Evolutionary conservation across 64 coral and sea anemone species (phyloP).

Genomic region (Porites lutea): DNA sequence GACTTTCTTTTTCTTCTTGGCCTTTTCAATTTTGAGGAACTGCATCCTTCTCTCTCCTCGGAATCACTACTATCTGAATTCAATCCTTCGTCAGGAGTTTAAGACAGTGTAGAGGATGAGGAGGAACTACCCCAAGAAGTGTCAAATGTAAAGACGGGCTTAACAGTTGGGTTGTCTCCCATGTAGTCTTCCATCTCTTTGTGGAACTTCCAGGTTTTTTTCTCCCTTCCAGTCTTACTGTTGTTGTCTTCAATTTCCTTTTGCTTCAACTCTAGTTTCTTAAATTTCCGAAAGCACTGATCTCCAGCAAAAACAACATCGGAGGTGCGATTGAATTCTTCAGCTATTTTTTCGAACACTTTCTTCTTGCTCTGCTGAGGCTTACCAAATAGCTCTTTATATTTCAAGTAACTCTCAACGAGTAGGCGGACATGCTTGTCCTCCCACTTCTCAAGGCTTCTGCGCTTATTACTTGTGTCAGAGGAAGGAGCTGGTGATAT

Average conservation of each 20-base stretch:
- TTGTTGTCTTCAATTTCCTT: slow-evolving; percentile 32
- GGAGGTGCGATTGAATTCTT: slow-evolving; percentile 9
- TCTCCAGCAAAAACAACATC: not conserved
- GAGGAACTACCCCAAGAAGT: not conserved
- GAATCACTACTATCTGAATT: not conserved
- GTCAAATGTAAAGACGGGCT: slow-evolving; percentile 4
- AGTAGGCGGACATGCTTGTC: no score
- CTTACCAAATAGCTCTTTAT: no score
- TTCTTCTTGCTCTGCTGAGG: slow-evolving; percentile 7
- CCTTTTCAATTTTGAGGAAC: not conserved
- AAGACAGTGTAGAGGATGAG: not conserved
- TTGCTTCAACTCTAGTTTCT: not conserved
- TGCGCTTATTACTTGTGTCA: no score
- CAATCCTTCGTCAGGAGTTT: not conserved
- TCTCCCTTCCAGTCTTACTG: not conserved
- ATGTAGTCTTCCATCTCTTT: slow-evolving; percentile 9
- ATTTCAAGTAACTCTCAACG: no score
- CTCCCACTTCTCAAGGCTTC: no score
- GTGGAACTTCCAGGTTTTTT: slow-evolving; percentile 24
- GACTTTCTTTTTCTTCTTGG: not conserved
- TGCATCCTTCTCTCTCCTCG: not conserved
- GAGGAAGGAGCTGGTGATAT: no score
- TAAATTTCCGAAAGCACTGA: slow-evolving; percentile 22
- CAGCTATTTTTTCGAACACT: slow-evolving; percentile 44
- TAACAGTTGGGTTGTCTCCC: not conserved